phyloP scores from a whole-genome alignment of 1,140 invertebrate species.

The Monomorium pharaonis region DNA sequence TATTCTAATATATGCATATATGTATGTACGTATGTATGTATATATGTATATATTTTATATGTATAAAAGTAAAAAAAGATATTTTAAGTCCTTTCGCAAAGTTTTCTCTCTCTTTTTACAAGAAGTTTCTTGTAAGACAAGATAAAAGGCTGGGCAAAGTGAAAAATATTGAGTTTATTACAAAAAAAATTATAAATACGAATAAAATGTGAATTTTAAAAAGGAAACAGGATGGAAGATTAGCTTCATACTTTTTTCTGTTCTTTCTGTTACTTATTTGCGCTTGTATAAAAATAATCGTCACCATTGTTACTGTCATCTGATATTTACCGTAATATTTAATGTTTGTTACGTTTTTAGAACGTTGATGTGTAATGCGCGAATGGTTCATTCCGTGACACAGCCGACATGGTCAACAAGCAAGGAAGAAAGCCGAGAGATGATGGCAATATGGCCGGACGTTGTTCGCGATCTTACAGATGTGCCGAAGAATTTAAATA shows the following conservation, averaged over 20 bases:
- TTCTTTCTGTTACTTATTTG: not conserved
- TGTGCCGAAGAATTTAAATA: conserved; percentile 89
- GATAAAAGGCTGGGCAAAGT: not conserved
- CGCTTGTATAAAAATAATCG: not conserved
- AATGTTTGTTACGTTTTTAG: conserved; percentile 35
- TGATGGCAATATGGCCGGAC: conserved; percentile 95
- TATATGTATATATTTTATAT: no score
- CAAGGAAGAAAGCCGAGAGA: conserved; percentile 93
- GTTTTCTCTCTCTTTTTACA: not conserved
- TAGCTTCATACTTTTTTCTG: not conserved
- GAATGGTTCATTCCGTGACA: conserved; percentile 83
- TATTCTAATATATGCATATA: not conserved
- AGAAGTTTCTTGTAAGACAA: not conserved
- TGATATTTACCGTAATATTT: not conserved
- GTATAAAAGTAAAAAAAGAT: no score
- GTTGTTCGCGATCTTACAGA: conserved; percentile 93
- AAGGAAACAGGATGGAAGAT: no score
- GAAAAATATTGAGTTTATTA: not conserved
- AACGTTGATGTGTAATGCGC: conserved; percentile 23
- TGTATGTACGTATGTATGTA: no score
- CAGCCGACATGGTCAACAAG: conserved; percentile 87
- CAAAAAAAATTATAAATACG: not conserved
- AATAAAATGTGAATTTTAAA: not conserved
- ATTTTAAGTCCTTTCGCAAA: not conserved
- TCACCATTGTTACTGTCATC: not conserved